Evolutionary conservation across 1,140 invertebrate species (phyloP).

Genomic region (Elymnias hypermnestra): DNA sequence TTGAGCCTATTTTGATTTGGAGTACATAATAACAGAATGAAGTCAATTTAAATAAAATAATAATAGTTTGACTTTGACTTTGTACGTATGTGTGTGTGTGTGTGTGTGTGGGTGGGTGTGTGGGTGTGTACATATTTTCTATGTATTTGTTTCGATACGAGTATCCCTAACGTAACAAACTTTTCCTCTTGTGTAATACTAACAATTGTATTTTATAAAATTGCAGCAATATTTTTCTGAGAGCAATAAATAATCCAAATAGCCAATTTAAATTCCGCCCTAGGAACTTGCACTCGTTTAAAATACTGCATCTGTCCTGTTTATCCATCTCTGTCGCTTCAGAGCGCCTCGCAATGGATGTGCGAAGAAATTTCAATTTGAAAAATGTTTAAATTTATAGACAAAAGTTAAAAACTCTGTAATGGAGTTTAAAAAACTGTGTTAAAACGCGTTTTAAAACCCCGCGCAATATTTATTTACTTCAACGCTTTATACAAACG

Average conservation of each 20-base stretch:
- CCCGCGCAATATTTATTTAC: slow-evolving; percentile 4
- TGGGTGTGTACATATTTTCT: too few relatives aligned
- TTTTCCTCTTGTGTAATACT: too few relatives aligned
- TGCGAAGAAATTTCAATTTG: slow-evolving; percentile 14
- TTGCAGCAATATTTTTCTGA: not conserved
- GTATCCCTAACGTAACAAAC: too few relatives aligned
- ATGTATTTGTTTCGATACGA: too few relatives aligned
- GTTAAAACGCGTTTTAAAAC: slow-evolving; percentile 3
- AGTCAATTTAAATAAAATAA: too few relatives aligned
- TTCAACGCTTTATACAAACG: not conserved
- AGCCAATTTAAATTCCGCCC: slow-evolving; percentile 22
- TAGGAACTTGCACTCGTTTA: slow-evolving; percentile 12
- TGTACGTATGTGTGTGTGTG: too few relatives aligned
- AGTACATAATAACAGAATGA: too few relatives aligned
- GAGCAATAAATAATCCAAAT: slow-evolving; percentile 23
- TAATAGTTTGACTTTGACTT: too few relatives aligned
- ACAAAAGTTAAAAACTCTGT: slow-evolving; percentile 2
- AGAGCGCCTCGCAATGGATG: slow-evolving; percentile 13
- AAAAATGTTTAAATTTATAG: slow-evolving; percentile 13
- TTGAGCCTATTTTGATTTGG: too few relatives aligned
- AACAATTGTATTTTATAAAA: not conserved
- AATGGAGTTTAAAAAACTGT: slow-evolving; percentile 3
- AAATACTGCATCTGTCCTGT: slow-evolving; percentile 19
- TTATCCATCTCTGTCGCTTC: slow-evolving; percentile 19
- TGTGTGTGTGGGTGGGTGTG: too few relatives aligned